phyloP scores from a whole-genome alignment of 1,140 invertebrate genomes.

The Idris sp. region DNA sequence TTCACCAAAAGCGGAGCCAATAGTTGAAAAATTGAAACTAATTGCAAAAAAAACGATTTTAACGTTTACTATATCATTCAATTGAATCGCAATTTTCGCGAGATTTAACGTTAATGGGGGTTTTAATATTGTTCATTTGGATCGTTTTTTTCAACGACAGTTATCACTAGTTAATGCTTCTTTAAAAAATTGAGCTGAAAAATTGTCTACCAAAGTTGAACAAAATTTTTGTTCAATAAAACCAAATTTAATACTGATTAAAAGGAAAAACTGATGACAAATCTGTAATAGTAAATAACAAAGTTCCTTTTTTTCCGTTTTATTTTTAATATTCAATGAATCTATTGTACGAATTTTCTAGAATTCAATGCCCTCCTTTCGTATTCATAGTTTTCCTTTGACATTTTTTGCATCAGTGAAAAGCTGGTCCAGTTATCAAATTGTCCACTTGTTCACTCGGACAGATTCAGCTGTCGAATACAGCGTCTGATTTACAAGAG shows the following conservation, averaged over 20 bases:
- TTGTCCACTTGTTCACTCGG: conserved; percentile 25
- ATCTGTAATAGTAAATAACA: too few species aligned
- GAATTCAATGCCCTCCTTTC: conserved; percentile 18
- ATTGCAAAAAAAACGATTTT: too few species aligned
- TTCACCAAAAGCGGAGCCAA: too few species aligned
- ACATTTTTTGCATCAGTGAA: conserved; percentile 32
- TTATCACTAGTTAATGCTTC: conserved; percentile 33
- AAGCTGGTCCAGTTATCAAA: conserved; percentile 47
- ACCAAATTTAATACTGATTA: too few species aligned
- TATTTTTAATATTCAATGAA: too few species aligned
- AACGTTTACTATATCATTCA: conserved; percentile 35
- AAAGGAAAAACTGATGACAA: too few species aligned
- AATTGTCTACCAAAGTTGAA: too few species aligned
- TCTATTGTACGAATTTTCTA: too few species aligned
- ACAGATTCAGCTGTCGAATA: conserved; percentile 45
- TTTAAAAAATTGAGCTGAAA: conserved; percentile 33
- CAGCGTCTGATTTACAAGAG: conserved; percentile 41
- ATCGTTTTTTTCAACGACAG: conserved; percentile 33
- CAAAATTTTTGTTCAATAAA: too few species aligned
- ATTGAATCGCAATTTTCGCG: conserved; percentile 13
- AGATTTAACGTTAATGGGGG: conserved; percentile 45
- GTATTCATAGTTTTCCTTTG: conserved; percentile 22
- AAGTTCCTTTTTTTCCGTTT: too few species aligned
- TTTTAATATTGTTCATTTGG: conserved; percentile 45
- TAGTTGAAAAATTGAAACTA: too few species aligned